These are phyloP conservation scores for Antedon mediterranea DNA, from an alignment of 53 echinoderm and acorn worm genomes.

Conservation along the genomic window DNA sequence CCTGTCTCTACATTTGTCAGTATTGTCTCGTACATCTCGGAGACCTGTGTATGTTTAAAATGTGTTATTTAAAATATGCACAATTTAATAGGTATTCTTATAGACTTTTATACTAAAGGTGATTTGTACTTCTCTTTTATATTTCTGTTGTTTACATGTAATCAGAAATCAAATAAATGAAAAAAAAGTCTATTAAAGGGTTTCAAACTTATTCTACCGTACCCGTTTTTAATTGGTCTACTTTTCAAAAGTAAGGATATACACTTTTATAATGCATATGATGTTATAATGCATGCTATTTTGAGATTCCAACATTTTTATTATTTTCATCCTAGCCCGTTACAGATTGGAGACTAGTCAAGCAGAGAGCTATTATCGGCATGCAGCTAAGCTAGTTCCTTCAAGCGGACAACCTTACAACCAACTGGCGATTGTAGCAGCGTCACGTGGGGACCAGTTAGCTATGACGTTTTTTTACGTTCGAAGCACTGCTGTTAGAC, in stretches of 20 bases:
- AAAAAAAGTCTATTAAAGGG: no score
- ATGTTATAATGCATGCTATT: no score
- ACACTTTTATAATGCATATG: background rate
- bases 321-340: slow-evolving; percentile 36
- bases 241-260: background rate
- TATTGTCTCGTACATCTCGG: slow-evolving; percentile 83
- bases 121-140: background rate
- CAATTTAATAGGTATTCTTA: background rate
- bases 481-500: slow-evolving; percentile 91
- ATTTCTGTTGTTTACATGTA: no score
- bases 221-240: background rate
- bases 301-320: no score
- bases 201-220: background rate
- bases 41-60: slow-evolving; percentile 58
- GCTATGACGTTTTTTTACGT: slow-evolving; percentile 98
- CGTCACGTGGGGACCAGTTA: slow-evolving; percentile 85
- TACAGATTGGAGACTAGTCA: slow-evolving; percentile 91
- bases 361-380: slow-evolving; percentile 91
- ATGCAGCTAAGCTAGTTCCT: slow-evolving; percentile 87
- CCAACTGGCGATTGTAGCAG: slow-evolving; percentile 94
- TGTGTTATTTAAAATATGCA: background rate
- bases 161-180: no score
- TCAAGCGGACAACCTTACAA: slow-evolving; percentile 98
- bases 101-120: background rate
- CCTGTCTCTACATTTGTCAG: slow-evolving; percentile 82